Base-by-base conservation (phyloP, 1,140 invertebrate genomes). In the Zaprionus camerounensis region DNA sequence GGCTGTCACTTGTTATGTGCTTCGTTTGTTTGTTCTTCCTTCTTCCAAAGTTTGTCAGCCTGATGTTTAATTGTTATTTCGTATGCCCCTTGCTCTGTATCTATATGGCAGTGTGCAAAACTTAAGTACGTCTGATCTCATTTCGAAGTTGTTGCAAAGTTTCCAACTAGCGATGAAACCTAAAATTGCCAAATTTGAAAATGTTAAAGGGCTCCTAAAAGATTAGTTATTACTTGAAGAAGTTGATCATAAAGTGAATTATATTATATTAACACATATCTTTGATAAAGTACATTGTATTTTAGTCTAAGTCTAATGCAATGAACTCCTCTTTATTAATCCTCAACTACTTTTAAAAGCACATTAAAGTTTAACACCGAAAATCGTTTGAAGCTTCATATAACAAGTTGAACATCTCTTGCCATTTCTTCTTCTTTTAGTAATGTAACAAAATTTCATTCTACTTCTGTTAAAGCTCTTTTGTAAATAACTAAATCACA, bases 1-100 rank as follows among this genome's bases (percentile, higher is more conserved):
- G 66, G 72, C 72, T 78, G 66, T 46, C 76, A 57, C 65, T 62
- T 59, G 61, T 66, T 72, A 66, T 76, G 69, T 76, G 69, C 46
- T 78, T 78, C 71, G 62, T 68, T 74, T 78, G 76, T 78, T 76
- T 78, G 76, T 71, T 68, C 58, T 73, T 61, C 53, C 24, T 46
- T n/a, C 41, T 31, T 31, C 61, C 56, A 78, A 78, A 78, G 61
- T 78, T 78, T 76, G 59, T 55, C 64, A 44, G 64, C 51, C 55
- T 76, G 63, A 70, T 76, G 72, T 78, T 76, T 78, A 78, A 78
- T 78, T 78, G 72, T 78, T 78, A 78, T 71, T 71, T 76, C 57
- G 44, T 61, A 34, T 56, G 53, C 51, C n/a, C 6, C 46, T n/a
- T 17, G 11, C 13, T 28, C 38, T 59, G 28, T 44, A 20, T 53